Conservation (phyloP, 2,113 vertebrate genomes). For the Rallus limicola region DNA sequence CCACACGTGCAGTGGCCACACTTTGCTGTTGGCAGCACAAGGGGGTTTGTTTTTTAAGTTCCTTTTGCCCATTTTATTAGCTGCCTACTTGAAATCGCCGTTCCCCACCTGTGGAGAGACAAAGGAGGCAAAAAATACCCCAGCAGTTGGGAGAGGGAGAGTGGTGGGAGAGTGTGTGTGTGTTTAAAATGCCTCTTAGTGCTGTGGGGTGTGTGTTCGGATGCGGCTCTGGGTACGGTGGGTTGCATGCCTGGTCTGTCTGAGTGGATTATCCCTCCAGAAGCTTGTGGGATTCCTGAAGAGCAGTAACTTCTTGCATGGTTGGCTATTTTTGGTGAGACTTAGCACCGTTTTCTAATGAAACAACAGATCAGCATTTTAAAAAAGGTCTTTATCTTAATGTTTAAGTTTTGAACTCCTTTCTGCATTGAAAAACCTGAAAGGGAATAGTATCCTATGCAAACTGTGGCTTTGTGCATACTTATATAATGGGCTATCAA, state of each 20-base stretch:
- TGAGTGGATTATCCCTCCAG: not conserved
- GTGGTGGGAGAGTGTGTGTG: not conserved
- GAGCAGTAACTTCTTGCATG: not conserved
- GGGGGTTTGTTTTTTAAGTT: not conserved
- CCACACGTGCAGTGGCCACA: not conserved
- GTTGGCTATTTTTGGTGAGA: not conserved
- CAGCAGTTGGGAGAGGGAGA: not conserved
- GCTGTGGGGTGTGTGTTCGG: not conserved
- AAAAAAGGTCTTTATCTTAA: constrained; percentile 8
- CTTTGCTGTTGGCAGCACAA: not conserved
- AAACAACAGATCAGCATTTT: not conserved
- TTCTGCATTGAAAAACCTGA: not conserved
- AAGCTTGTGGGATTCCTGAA: not conserved
- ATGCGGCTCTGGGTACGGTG: accelerated
- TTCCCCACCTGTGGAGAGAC: constrained; percentile 1
- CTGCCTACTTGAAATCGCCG: accelerated
- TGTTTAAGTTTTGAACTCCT: not conserved
- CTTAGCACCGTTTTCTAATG: not conserved
- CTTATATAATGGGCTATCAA: not conserved
- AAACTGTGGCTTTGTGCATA: not conserved
- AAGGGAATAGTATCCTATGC: not conserved
- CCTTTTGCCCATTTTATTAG: not conserved
- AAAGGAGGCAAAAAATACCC: not conserved
- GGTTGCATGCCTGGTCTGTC: not conserved
- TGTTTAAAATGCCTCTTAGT: not conserved